phyloP scores from a whole-genome alignment of 2,113 vertebrate species.

The Mirounga angustirostris region DNA sequence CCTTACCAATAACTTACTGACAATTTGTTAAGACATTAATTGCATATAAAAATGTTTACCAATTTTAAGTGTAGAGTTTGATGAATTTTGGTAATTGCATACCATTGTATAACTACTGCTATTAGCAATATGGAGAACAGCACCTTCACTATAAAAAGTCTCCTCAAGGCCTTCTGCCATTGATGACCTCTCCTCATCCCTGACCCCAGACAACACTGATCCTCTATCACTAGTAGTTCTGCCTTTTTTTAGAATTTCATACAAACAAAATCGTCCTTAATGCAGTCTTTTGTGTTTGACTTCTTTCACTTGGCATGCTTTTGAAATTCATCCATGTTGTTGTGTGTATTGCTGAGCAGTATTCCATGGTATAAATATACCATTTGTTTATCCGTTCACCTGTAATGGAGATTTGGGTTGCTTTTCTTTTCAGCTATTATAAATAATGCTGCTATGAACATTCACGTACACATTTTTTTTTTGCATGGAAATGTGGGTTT shows the following conservation, averaged over 20 bases:
- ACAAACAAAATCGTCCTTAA: neutral
- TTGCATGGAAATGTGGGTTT: neutral
- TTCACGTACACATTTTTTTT: neutral
- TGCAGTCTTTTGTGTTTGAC: neutral
- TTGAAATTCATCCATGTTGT: neutral
- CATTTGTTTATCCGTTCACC: neutral
- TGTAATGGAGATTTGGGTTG: neutral
- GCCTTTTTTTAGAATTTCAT: constrained; percentile 8
- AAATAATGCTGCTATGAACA: neutral
- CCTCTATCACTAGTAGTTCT: neutral
- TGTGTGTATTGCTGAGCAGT: neutral
- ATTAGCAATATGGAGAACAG: neutral
- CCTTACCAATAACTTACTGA: neutral
- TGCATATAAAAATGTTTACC: neutral
- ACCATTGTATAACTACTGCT: neutral
- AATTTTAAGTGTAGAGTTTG: neutral
- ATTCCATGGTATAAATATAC: neutral
- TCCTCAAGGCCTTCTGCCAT: neutral
- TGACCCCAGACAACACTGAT: neutral
- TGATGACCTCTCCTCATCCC: neutral
- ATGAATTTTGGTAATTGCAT: neutral
- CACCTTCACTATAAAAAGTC: neutral
- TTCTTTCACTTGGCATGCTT: neutral
- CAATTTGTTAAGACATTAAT: neutral
- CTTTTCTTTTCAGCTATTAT: neutral